Percentiles rank a stretch among this genome's conserved stretches.
These are phyloP conservation scores for Mus pahari DNA, from an alignment of 2,113 vertebrate species.

Conservation along the genomic window DNA sequence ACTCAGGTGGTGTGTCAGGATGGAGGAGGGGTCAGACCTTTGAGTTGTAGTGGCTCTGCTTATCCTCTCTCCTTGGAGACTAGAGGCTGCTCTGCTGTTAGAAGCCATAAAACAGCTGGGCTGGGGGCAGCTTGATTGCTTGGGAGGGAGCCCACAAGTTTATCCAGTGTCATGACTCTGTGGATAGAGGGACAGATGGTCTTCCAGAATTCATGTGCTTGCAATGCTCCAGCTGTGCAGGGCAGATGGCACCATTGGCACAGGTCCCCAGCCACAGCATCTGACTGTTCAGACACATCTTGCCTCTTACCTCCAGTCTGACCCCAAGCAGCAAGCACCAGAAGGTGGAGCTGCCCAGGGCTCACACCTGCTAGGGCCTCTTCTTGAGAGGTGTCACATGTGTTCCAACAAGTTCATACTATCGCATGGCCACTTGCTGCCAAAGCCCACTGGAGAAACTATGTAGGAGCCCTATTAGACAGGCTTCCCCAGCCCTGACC, in stretches of 20 bases:
- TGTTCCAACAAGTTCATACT: too few relatives aligned
- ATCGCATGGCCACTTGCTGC: background rate
- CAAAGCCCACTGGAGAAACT: background rate
- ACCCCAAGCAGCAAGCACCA: background rate
- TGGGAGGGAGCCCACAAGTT: background rate
- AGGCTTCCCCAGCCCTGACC: background rate
- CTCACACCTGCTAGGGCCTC: background rate
- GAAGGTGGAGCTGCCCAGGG: background rate
- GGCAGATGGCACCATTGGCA: background rate
- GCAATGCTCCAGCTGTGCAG: background rate
- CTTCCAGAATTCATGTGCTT: background rate
- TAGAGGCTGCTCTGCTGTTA: accelerated
- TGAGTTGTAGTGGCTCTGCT: background rate
- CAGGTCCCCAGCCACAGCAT: background rate
- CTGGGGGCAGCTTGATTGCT: background rate
- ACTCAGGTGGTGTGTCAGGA: accelerated
- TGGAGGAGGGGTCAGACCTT: background rate
- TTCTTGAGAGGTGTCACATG: too few relatives aligned
- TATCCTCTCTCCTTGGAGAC: background rate
- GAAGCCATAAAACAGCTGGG: background rate
- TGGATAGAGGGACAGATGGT: background rate
- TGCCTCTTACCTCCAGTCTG: too few relatives aligned
- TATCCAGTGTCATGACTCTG: background rate
- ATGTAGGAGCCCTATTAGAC: too few relatives aligned
- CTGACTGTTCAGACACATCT: background rate